Evolutionary conservation across 2,113 vertebrate species (phyloP), one percentile per base, ranked within the genome.

Genomic region (Calyptommatus sinebrachiatus): DNA sequence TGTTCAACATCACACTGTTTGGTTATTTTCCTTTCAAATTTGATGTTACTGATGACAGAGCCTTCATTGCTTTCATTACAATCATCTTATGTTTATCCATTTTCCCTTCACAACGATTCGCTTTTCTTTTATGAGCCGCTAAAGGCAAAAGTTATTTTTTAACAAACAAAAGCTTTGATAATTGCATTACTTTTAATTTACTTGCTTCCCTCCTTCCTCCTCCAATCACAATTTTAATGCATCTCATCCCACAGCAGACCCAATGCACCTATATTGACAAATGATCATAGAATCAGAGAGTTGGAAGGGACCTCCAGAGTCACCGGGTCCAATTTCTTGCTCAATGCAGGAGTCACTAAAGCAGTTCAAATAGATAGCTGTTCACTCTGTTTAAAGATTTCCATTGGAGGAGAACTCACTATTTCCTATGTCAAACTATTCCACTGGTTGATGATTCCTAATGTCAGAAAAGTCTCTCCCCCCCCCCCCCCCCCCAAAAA

Each of bases 91-190:
- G 81, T 79, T 91, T 88, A 90, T 92, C 87, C 88, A 77, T 85
- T 83, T 69, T 85, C 80, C 86, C 83, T 84, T 57, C 79, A 90
- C 68, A 88, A 84, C 89, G 91, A 14, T 89, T 45, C 75, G 79
- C 77, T 80, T 61, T 89, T 87, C 79, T 79, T 90, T 90, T 88
- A 86, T 87, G 84, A 92, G 80, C 76, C 87, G 88, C 89, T 81
- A 73, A 81, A 90, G 78, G 50, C 22, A 0, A 84, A 86, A 75
- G 75, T 71, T 84, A 85, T 88, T 53, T 86, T 90, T 88, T 84
- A 91, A 91, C 14, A 5, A 93, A 90, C 89, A 89, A 83, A 87
- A 87, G 87, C 88, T 90, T 87, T 88, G 88, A 88, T 90, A 84
- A 89, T 92, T 89, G 87, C 66, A 22, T 57, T 83, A 81, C 80